Conservation (phyloP, 2,888 invertebrate species). For the Ornithoptera priamus region DNA sequence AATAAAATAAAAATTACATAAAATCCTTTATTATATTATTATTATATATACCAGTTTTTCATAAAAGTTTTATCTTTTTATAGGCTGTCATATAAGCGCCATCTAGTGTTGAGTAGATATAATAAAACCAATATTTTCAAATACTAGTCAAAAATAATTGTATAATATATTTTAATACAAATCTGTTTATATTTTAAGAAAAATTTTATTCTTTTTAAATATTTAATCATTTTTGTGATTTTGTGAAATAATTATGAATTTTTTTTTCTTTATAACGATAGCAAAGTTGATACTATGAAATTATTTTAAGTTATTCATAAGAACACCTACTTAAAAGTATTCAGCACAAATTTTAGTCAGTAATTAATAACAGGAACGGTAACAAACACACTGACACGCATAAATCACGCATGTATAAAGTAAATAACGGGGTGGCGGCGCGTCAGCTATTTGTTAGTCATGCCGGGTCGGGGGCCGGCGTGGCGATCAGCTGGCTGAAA, state of each 20-base stretch:
- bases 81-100: constrained; percentile 30
- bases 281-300: too few species aligned
- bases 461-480: constrained; percentile 41
- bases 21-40: too few species aligned
- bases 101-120: constrained; percentile 41
- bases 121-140: not conserved
- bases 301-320: not conserved
- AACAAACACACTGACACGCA: constrained; percentile 20
- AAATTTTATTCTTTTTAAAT: too few species aligned
- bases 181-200: too few species aligned
- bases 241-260: too few species aligned
- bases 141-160: not conserved
- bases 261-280: too few species aligned
- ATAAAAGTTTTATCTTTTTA: not conserved
- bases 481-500: constrained; percentile 70
- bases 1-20: too few species aligned
- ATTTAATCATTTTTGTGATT: too few species aligned
- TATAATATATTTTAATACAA: not conserved
- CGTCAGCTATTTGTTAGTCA: constrained; percentile 52
- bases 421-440: constrained; percentile 47
- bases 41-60: too few species aligned
- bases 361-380: constrained; percentile 10
- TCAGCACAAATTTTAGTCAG: constrained; percentile 1
- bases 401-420: constrained; percentile 41
- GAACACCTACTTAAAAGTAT: not conserved